A percentile compares a stretch with the other conserved stretches of the same genome.
phyloP scores from a whole-genome alignment of 1,140 invertebrate species.

The Periplaneta americana region DNA sequence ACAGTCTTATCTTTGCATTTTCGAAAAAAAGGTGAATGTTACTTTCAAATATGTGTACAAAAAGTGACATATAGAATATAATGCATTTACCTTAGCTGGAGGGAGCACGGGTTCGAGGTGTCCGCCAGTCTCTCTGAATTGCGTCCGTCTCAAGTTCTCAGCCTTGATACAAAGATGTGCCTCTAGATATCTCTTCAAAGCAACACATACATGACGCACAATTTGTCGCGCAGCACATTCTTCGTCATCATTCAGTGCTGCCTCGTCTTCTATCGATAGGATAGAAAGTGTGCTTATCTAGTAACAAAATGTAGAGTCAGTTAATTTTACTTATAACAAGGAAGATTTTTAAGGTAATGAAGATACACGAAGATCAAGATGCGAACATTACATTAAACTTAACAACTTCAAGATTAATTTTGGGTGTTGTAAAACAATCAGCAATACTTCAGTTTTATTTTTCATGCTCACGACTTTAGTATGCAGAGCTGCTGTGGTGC shows the following conservation, averaged over 20 bases:
- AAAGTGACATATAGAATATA: too few relatives aligned
- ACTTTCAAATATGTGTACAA: too few relatives aligned
- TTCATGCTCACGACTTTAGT: too few relatives aligned
- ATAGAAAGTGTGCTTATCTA: constrained; percentile 81
- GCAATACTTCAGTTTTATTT: too few relatives aligned
- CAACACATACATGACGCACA: constrained; percentile 85
- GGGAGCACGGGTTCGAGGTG: constrained; percentile 37
- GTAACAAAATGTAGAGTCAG: constrained; percentile 13
- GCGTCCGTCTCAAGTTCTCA: constrained; percentile 66
- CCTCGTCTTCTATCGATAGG: constrained; percentile 59
- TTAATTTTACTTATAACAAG: neutral
- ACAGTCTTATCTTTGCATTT: too few relatives aligned
- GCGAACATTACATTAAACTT: too few relatives aligned
- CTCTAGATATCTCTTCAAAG: constrained; percentile 88
- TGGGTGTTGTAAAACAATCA: too few relatives aligned
- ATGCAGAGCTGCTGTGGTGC: too few relatives aligned
- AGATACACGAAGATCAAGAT: neutral
- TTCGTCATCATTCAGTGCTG: constrained; percentile 78
- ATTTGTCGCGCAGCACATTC: constrained; percentile 91
- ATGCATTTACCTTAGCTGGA: constrained; percentile 54
- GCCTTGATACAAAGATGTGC: constrained; percentile 82
- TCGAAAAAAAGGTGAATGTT: too few relatives aligned
- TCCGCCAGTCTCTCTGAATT: constrained; percentile 40
- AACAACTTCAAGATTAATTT: too few relatives aligned
- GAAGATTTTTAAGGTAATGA: neutral